Conservation (phyloP, 1,140 invertebrate genomes). For the Penaeus vannamei region DNA sequence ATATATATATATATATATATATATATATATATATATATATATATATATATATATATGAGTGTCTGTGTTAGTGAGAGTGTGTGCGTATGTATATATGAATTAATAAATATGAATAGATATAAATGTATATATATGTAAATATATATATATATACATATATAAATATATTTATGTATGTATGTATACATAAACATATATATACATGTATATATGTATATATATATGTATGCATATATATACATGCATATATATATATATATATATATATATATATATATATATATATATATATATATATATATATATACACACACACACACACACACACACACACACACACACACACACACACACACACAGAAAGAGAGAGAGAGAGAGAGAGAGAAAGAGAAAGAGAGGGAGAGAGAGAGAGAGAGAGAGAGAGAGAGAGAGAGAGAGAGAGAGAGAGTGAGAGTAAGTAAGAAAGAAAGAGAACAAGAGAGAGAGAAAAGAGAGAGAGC, state of each 20-base stretch:
- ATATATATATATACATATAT: constrained; percentile 8
- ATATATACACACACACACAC: neutral
- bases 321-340: neutral
- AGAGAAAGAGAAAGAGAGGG: no score
- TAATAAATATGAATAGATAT: no score
- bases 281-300: constrained; percentile 16
- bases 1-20: constrained; percentile 28
- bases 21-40: constrained; percentile 18
- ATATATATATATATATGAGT: neutral
- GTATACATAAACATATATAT: constrained; percentile 1
- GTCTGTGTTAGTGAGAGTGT: neutral
- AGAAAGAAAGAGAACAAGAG: no score
- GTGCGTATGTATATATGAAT: neutral
- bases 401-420: no score
- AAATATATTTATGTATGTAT: neutral
- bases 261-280: neutral
- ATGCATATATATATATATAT: constrained; percentile 10
- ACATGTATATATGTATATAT: constrained; percentile 1
- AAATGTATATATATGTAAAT: constrained; percentile 1
- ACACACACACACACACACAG: neutral
- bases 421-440: no score
- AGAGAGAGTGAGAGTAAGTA: no score
- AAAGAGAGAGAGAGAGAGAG: no score
- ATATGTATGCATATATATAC: neutral
- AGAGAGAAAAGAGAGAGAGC: no score